These are phyloP conservation scores for Microctenopoma lineatum DNA, from an alignment of 2,797 vertebrate genomes.

Conservation along the genomic window DNA sequence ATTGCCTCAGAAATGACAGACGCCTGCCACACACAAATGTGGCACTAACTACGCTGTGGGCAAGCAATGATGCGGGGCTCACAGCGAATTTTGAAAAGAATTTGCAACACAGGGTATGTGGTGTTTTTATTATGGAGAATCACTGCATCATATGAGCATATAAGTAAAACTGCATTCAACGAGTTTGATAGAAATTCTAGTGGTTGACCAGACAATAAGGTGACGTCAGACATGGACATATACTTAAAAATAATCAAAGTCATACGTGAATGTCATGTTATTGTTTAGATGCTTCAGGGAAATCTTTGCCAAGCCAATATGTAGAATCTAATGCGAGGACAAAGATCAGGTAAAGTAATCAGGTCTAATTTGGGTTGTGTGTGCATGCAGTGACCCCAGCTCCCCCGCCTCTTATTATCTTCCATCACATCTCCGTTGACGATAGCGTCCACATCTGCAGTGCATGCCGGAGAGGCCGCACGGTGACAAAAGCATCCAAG, in stretches of 20 bases:
- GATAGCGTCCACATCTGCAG: slow-evolving; percentile 63
- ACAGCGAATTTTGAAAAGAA: slow-evolving; percentile 43
- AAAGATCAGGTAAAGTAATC: neutral
- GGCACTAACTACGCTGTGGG: slow-evolving; percentile 45
- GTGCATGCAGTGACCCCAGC: slow-evolving; percentile 1
- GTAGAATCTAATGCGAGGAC: no score
- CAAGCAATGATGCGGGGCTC: slow-evolving; percentile 30
- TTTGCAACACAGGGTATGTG: slow-evolving; percentile 25
- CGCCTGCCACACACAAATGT: slow-evolving; percentile 51
- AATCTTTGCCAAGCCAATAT: no score
- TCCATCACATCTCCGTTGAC: slow-evolving; percentile 55
- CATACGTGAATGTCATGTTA: no score
- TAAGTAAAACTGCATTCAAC: slow-evolving; percentile 1
- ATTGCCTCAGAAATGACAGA: slow-evolving; percentile 65
- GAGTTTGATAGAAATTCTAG: slow-evolving; percentile 14
- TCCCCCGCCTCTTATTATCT: slow-evolving; percentile 50
- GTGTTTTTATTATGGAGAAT: slow-evolving; percentile 16
- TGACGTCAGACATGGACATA: neutral
- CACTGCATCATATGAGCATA: neutral
- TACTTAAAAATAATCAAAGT: no score
- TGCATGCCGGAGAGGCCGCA: slow-evolving; percentile 67
- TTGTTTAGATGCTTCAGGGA: no score
- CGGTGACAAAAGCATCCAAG: slow-evolving; percentile 73
- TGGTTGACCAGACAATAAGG: slow-evolving; percentile 17
- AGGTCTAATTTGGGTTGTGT: slow-evolving; percentile 22